phyloP scores from a whole-genome alignment of 2,113 vertebrate species.

The Megaceryle torquata region DNA sequence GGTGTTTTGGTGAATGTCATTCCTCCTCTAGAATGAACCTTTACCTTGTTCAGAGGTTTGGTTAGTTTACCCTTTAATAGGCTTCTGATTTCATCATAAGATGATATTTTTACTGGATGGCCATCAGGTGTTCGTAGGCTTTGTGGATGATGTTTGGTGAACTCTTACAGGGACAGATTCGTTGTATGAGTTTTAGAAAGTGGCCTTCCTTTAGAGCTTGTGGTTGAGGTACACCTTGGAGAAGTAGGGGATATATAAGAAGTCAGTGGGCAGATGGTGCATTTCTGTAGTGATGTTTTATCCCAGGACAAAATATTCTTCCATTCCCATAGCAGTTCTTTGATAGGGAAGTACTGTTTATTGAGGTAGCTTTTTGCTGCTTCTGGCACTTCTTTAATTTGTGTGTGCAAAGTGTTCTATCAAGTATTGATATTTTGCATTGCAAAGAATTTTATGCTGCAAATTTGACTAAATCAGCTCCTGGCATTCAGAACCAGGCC shows the following conservation, averaged over 20 bases:
- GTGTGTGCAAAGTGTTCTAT: neutral
- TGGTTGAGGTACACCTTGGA: neutral
- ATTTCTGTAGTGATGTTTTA: neutral
- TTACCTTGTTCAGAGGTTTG: neutral
- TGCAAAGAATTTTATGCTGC: neutral
- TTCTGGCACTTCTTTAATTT: neutral
- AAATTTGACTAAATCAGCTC: neutral
- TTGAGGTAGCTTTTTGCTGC: neutral
- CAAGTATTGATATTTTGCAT: neutral
- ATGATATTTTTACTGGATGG: neutral
- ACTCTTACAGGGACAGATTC: neutral
- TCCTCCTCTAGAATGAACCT: neutral
- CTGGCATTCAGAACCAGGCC: neutral
- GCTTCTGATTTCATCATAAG: neutral
- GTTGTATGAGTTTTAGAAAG: neutral
- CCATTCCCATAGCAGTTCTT: neutral
- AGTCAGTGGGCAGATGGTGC: neutral
- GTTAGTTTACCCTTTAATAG: neutral
- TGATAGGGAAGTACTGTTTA: neutral
- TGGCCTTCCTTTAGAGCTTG: neutral
- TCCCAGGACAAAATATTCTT: neutral
- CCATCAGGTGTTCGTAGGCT: neutral
- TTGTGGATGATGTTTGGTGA: neutral
- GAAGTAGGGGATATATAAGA: fast-evolving
- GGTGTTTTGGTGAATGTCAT: neutral